A percentile compares a stretch with the other conserved stretches of the same genome.
phyloP scores from a whole-genome alignment of 2,797 vertebrate species.

The Acridotheres tristis region DNA sequence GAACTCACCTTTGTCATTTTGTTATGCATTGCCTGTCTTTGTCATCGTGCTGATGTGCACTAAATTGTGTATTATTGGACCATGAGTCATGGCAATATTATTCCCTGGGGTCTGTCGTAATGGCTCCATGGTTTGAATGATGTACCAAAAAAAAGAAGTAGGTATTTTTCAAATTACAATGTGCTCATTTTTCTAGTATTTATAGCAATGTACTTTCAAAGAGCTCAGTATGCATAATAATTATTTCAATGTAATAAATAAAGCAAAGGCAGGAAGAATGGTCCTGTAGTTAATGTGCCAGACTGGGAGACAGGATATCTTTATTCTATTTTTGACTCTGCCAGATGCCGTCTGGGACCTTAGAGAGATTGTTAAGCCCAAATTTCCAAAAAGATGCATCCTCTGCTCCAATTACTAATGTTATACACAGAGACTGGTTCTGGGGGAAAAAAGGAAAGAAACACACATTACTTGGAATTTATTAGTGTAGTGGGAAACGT shows the following conservation, averaged over 20 bases:
- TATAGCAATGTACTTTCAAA: slow-evolving; percentile 58
- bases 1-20: not conserved
- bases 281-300: slow-evolving; percentile 44
- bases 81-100: not conserved
- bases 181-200: slow-evolving; percentile 42
- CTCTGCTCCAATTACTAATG: not conserved
- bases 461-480: not conserved
- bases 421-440: not conserved
- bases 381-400: slow-evolving; percentile 12
- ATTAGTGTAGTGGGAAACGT: not conserved
- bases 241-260: slow-evolving; percentile 65
- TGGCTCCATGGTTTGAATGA: slow-evolving; percentile 40
- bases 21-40: not conserved
- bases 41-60: not conserved
- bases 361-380: not conserved
- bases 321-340: slow-evolving; percentile 43
- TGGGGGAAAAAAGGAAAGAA: accelerated
- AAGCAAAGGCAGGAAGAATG: slow-evolving; percentile 58
- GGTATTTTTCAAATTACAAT: slow-evolving; percentile 35
- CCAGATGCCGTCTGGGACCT: slow-evolving; percentile 8
- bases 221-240: slow-evolving; percentile 53
- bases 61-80: not conserved
- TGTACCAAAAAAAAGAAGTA: not conserved
- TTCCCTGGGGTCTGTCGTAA: slow-evolving; percentile 28
- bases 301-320: slow-evolving; percentile 51